Evolutionary conservation across 2,113 vertebrate genomes (phyloP), one percentile per base, ranked within the genome.

Genomic region (Alouatta palliata): DNA sequence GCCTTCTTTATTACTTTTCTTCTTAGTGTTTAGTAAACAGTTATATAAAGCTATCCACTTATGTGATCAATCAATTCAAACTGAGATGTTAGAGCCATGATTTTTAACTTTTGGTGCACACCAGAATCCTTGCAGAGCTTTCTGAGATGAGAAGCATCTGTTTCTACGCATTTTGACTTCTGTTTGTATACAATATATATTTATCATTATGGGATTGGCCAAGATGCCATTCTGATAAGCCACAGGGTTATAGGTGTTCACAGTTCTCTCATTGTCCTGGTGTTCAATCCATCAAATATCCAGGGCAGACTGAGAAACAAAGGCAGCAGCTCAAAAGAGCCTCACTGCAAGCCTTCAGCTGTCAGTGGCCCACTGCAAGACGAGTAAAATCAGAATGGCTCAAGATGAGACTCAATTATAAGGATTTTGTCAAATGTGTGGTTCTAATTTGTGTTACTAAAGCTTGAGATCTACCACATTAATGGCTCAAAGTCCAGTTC

Each of bases 301-400:
- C 79, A 79, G 45, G 73, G 87, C 93, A 89, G 30, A 30, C 3
- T 25, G 64, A 54, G 79, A 87, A 96, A 25, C n/a, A 43, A 30
- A 56, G 82, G 68, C 73, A 66, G 77, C 30, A 27, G 70, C 68
- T 92, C 90, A 64, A 19, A 88, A 93, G 54, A 91, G 21, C 75
- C 73, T 54, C 45, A 81, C 40, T 82, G 83, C 96, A 96, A 95
- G 96, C 92, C 97, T 98, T 98, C 76, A 92, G 91, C 96, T 90
- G 98, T 98, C 96, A 98, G n/a, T 27, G 89, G 2, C n/a, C 30
- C 68, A 90, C 19, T 37, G 8, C 6, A 73, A 82, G 45, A 82
- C 30, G 19, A 80, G 80, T n/a, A 87, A 76, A 54, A 95, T 70
- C 61, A 82, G 54, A 61, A 54, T 54, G 27, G 35, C 32, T n/a